These are phyloP conservation scores for Sceloporus undulatus DNA, from an alignment of 2,113 vertebrate species.

Conservation along the genomic window DNA sequence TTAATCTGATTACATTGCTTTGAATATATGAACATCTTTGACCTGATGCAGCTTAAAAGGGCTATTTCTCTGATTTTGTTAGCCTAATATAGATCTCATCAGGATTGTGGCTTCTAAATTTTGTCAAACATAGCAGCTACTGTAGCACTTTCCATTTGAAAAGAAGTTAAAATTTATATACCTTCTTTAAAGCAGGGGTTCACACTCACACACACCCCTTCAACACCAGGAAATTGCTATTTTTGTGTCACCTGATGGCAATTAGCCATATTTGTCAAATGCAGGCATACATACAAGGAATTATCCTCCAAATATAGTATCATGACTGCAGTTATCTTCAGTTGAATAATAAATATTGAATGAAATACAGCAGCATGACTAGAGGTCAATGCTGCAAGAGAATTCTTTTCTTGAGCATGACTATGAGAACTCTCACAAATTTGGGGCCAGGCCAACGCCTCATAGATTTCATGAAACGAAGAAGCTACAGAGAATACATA, in stretches of 20 bases:
- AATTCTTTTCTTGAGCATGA: neutral
- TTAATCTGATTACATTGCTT: slow-evolving; percentile 1
- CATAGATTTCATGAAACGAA: neutral
- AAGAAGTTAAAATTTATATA: neutral
- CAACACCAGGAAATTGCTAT: neutral
- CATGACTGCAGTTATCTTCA: neutral
- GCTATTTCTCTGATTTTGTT: no score
- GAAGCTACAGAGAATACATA: neutral
- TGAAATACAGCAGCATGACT: slow-evolving; percentile 9
- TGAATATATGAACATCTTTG: slow-evolving; percentile 1
- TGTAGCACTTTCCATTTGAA: neutral
- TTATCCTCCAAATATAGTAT: neutral
- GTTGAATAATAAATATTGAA: neutral
- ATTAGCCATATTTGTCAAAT: neutral
- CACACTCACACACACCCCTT: neutral
- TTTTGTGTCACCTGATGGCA: neutral
- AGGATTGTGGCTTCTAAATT: neutral
- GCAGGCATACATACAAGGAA: neutral
- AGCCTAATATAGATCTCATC: neutral
- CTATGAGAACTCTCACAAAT: neutral
- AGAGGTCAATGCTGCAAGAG: neutral
- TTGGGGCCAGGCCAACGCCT: neutral
- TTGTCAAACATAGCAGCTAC: neutral
- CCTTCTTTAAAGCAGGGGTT: neutral
- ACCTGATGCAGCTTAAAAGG: neutral